A percentile compares a stretch with the other conserved stretches of the same genome.
These are phyloP conservation scores for Chironomus tepperi DNA, from an alignment of 1,140 invertebrate genomes.

Conservation along the genomic window DNA sequence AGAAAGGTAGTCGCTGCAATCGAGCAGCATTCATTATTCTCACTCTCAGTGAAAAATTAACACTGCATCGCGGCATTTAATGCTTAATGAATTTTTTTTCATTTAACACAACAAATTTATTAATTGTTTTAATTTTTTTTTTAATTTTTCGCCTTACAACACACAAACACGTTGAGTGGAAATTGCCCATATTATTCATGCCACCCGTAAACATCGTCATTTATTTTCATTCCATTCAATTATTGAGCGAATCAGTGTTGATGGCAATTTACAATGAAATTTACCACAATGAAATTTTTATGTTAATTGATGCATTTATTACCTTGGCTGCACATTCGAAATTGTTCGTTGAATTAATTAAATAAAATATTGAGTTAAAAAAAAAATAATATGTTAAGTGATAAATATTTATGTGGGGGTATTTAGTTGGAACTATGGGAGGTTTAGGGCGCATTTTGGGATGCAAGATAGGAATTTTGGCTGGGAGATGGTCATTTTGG, in stretches of 20 bases:
- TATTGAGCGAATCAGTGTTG: background rate
- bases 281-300: constrained; percentile 21
- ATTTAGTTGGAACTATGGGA: too few species aligned
- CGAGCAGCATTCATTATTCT: background rate
- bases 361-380: too few species aligned
- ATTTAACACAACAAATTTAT: constrained; percentile 19
- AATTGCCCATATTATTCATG: too few species aligned
- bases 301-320: constrained; percentile 22
- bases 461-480: too few species aligned
- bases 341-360: background rate
- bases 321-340: background rate
- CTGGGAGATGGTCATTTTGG: too few species aligned
- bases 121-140: background rate
- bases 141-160: too few species aligned
- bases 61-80: background rate
- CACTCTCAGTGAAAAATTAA: background rate
- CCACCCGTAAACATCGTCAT: background rate
- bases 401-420: too few species aligned
- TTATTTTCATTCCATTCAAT: too few species aligned
- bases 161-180: too few species aligned
- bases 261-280: constrained; percentile 16
- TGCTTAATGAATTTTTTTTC: constrained; percentile 4
- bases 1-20: too few species aligned
- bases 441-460: too few species aligned
- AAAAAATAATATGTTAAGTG: too few species aligned